Base-by-base conservation (phyloP, 2,797 vertebrate genomes). In the Ctenosaura bakeri region DNA sequence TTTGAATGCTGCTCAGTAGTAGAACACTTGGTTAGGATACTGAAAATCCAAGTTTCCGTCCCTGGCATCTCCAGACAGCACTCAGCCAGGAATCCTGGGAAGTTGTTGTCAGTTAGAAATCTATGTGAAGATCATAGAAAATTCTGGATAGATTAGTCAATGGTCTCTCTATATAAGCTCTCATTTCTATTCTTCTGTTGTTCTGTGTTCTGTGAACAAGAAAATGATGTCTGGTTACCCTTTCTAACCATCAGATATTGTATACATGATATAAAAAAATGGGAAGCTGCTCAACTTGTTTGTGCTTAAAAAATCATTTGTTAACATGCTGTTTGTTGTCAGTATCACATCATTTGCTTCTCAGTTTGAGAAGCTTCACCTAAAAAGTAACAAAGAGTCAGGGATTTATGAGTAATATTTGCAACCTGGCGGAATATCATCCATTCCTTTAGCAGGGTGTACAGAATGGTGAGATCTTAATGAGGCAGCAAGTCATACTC, bases 391-490 rank as follows among this genome's bases (percentile, higher is more conserved):
- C 6, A 90, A 64, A 56, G 83, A 59, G 92, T 35, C 9, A 92
- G 92, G 90, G 89, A 93, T 91, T 86, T 77, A 26, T 82, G 4
- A 92, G 22, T 42, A 84, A 78, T 89, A 86, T 87, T n/a, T 84
- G 12, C 10, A 14, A 79, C 71, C 84, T 89, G 52, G 71, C 90
- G 83, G 32, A 88, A 92, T 90, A 86, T 93, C 86, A 90, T n/a
- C 24, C 88, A 88, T 92, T 91, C 87, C 24, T 69, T 93, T 91
- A 91, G 38, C 84, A 92, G 35, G 32, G 29, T 93, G 59, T 32
- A 89, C 54, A 89, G 91, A 89, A 42, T 35, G 42, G 74, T 82
- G 89, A 94, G 93, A 94, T 94, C 87, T 87, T 93, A 92, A 95
- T 91, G 90, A 95, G 79, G 83, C 87, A 92, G 92, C 38, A 94